Evolutionary conservation across 2,113 vertebrate species (phyloP).

Genomic region (Jaculus jaculus): DNA sequence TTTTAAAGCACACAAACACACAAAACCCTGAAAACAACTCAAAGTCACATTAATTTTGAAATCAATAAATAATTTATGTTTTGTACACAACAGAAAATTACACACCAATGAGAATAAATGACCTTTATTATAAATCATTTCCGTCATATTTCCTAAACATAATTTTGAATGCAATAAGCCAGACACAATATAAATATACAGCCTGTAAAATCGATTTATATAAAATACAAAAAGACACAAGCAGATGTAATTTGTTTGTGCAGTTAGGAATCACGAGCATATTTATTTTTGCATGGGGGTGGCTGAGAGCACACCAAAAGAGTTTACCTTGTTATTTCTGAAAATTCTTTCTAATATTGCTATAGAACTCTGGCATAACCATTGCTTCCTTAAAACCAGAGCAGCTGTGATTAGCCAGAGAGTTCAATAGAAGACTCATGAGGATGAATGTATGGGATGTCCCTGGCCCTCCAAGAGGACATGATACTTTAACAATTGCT

Average conservation of each 20-base stretch:
- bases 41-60: conserved; percentile 1
- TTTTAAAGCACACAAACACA: not conserved
- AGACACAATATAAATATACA: conserved; percentile 23
- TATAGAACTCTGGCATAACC: not conserved
- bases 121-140: not conserved
- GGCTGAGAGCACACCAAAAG: not conserved
- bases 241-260: not conserved
- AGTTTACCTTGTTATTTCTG: not conserved
- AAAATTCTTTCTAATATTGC: not conserved
- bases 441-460: no score
- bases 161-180: conserved; percentile 19
- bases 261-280: not conserved
- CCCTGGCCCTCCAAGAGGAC: no score
- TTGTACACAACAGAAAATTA: not conserved
- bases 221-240: conserved; percentile 5
- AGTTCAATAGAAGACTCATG: no score
- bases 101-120: not conserved
- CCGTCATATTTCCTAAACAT: not conserved
- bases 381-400: not conserved
- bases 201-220: not conserved
- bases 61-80: conserved; percentile 16
- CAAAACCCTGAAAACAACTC: not conserved
- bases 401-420: not conserved
- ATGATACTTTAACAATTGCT: no score
- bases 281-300: not conserved